A percentile compares a stretch with the other conserved stretches of the same genome.
Evolutionary conservation across 2,888 invertebrate genomes (phyloP).

Genomic region (Noctua pronuba): DNA sequence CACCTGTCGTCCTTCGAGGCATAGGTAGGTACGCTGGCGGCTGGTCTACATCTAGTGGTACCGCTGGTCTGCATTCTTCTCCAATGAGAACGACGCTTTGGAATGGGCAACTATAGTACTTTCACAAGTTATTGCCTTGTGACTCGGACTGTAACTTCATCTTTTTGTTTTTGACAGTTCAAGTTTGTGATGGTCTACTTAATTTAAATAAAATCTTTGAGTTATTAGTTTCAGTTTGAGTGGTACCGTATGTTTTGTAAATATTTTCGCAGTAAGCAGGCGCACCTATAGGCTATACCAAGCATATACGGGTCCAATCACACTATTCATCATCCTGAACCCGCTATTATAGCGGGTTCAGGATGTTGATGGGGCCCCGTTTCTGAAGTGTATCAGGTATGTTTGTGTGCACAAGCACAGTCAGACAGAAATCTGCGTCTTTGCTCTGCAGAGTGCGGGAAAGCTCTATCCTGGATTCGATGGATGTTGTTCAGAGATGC

Average conservation of each 20-base stretch:
- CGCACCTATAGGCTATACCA: too few relatives aligned
- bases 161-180: background rate
- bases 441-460: too few relatives aligned
- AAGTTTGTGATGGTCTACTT: background rate
- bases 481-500: too few relatives aligned
- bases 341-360: too few relatives aligned
- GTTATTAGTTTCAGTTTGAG: background rate
- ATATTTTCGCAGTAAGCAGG: background rate
- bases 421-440: too few relatives aligned
- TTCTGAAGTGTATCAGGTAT: too few relatives aligned
- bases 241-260: background rate
- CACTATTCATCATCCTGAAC: too few relatives aligned
- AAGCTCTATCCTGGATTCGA: too few relatives aligned
- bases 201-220: background rate
- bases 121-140: background rate
- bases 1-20: background rate
- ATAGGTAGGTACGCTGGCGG: background rate
- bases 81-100: background rate
- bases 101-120: background rate
- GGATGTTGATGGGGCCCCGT: too few relatives aligned
- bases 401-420: too few relatives aligned
- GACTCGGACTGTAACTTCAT: background rate
- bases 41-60: background rate
- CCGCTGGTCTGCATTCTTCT: background rate
- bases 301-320: too few relatives aligned